phyloP scores from a whole-genome alignment of 2,797 vertebrate species.

The Melanogrammus aeglefinus region DNA sequence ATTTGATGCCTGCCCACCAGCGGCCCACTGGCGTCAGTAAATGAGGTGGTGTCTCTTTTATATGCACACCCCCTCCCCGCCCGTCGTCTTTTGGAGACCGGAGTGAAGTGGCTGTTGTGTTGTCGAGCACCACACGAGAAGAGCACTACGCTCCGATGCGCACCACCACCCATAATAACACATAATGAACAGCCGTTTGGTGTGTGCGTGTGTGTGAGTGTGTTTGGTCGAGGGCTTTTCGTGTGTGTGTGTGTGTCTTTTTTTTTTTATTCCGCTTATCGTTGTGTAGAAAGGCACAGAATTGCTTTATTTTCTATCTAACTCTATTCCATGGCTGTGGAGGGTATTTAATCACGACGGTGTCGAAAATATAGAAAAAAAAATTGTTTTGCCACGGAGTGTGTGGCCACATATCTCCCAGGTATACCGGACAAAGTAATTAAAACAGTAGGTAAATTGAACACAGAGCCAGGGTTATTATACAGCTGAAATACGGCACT shows the following conservation, averaged over 20 bases:
- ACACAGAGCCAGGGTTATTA: slow-evolving; percentile 49
- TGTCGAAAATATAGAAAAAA: slow-evolving; percentile 4
- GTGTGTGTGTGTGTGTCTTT: background rate
- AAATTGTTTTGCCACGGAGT: slow-evolving; percentile 2
- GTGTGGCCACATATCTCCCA: slow-evolving; percentile 22
- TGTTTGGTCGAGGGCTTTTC: background rate
- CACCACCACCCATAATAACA: slow-evolving; percentile 29
- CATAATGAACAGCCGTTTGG: slow-evolving; percentile 19
- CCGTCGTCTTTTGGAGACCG: slow-evolving; percentile 55
- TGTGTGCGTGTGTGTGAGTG: slow-evolving; percentile 1
- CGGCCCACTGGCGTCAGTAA: slow-evolving; percentile 72
- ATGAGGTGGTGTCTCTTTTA: slow-evolving; percentile 63
- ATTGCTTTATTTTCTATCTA: background rate
- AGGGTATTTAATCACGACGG: background rate
- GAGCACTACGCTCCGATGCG: slow-evolving; percentile 54
- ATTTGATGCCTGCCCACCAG: slow-evolving; percentile 68
- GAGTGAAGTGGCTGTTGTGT: slow-evolving; percentile 69
- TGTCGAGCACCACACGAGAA: slow-evolving; percentile 50
- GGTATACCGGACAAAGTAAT: slow-evolving; percentile 47
- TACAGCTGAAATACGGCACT: slow-evolving; percentile 50
- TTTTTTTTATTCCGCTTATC: background rate
- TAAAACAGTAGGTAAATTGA: slow-evolving; percentile 47
- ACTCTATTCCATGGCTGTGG: background rate
- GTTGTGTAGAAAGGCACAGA: background rate
- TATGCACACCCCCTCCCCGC: slow-evolving; percentile 41